These are phyloP conservation scores for Loris lydekkerianus DNA, from an alignment of 2,797 vertebrate genomes.

Conservation along the genomic window DNA sequence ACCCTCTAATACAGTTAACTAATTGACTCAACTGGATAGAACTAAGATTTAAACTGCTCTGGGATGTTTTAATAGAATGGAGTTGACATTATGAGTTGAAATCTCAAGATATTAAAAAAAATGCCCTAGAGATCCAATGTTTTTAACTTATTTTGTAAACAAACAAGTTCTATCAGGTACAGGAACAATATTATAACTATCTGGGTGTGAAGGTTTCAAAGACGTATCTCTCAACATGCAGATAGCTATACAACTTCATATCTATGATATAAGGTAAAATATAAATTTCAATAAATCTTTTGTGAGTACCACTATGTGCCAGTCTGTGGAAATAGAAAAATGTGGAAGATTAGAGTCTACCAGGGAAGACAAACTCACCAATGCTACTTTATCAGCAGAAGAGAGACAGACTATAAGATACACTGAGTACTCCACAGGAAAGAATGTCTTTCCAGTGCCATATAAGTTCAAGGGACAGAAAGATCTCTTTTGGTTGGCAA, in stretches of 20 bases:
- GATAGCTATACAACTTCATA: conserved; percentile 28
- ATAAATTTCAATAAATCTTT: conserved; percentile 30
- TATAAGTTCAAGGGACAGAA: conserved; percentile 12
- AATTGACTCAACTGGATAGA: not conserved
- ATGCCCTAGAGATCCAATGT: not conserved
- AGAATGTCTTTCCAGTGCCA: not conserved
- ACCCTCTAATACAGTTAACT: not conserved
- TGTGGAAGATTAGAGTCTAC: not conserved
- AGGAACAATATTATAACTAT: not conserved
- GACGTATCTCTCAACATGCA: not conserved
- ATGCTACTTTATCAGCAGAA: not conserved
- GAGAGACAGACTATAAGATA: not conserved
- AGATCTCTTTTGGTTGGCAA: conserved; percentile 17
- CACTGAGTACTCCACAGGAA: not conserved
- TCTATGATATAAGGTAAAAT: not conserved
- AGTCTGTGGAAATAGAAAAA: conserved; percentile 51
- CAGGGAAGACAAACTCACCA: conserved; percentile 31
- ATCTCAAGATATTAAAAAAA: conserved; percentile 31
- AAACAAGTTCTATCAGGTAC: not conserved
- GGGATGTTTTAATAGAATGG: conserved; percentile 8
- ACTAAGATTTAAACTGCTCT: conserved; percentile 46
- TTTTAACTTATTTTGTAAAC: conserved; percentile 49
- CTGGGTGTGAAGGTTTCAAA: conserved; percentile 37
- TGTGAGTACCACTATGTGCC: not conserved
- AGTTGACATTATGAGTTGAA: not conserved